Percentiles rank a stretch among this genome's conserved stretches.
These are phyloP conservation scores for Nemotelus pantherinus DNA, from an alignment of 2,888 invertebrate species.

Conservation along the genomic window DNA sequence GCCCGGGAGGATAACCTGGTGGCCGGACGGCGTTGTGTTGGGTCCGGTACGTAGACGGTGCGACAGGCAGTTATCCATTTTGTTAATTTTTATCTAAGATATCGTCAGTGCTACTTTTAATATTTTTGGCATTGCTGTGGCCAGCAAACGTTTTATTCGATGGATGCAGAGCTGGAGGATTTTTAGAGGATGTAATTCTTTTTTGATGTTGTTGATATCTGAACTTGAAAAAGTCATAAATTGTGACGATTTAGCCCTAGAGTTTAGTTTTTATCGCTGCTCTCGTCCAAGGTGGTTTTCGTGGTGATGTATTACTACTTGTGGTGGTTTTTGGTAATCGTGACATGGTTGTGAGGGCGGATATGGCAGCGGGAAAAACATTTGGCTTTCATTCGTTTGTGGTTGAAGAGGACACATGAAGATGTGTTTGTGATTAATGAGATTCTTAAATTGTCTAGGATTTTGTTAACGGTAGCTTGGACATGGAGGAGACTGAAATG, in stretches of 20 bases:
- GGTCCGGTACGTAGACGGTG: neutral
- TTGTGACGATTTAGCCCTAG: neutral
- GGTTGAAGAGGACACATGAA: constrained; percentile 12
- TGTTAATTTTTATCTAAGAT: constrained; percentile 1
- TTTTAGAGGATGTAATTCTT: too few relatives aligned
- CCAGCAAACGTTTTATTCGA: neutral
- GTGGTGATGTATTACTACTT: neutral
- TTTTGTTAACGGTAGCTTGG: neutral
- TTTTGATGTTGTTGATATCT: neutral
- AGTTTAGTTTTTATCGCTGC: neutral
- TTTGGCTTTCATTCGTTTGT: constrained; percentile 1
- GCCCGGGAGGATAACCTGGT: too few relatives aligned
- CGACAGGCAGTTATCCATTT: neutral
- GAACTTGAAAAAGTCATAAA: constrained; percentile 27
- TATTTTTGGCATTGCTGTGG: constrained; percentile 15
- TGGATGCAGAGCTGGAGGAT: too few relatives aligned
- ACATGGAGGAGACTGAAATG: too few relatives aligned
- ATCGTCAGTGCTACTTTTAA: neutral
- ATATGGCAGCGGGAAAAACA: neutral
- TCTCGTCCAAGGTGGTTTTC: constrained; percentile 1
- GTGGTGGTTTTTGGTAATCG: neutral
- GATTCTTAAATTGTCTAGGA: neutral
- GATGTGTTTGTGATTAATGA: constrained; percentile 30
- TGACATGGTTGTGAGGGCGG: neutral
- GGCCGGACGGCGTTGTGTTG: neutral